phyloP scores from a whole-genome alignment of 2,113 vertebrate genomes.

The Lepisosteus osseus region DNA sequence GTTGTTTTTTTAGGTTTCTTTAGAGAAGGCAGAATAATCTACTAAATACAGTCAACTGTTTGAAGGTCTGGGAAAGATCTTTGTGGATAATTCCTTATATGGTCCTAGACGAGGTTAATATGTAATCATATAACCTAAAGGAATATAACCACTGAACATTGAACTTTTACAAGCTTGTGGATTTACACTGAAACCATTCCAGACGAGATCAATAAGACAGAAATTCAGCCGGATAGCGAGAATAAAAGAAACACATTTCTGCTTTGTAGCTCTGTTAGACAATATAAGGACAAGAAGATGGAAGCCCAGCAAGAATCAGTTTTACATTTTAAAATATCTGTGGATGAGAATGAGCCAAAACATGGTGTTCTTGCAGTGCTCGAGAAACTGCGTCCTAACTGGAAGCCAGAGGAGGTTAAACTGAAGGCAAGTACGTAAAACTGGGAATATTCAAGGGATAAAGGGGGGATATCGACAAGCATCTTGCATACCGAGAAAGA shows the following conservation, averaged over 20 bases:
- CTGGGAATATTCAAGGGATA: neutral
- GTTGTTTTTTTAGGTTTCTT: no score
- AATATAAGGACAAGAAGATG: neutral
- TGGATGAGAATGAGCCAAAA: constrained; percentile 48
- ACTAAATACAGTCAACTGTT: no score
- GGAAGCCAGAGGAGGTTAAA: constrained; percentile 57
- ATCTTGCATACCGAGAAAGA: neutral
- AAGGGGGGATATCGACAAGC: neutral
- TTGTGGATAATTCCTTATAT: neutral
- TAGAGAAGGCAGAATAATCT: no score
- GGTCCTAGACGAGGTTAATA: constrained; percentile 49
- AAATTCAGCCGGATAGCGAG: neutral
- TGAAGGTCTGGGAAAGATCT: neutral
- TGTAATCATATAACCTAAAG: constrained; percentile 43
- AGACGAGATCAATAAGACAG: neutral
- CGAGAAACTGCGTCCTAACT: constrained; percentile 53
- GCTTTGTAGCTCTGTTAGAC: neutral
- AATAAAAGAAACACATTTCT: neutral
- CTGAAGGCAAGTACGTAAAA: constrained; percentile 56
- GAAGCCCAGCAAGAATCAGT: constrained; percentile 16
- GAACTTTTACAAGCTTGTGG: constrained; percentile 47
- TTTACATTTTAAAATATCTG: constrained; percentile 50
- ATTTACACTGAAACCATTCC: neutral
- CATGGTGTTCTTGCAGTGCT: constrained; percentile 55
- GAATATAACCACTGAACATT: constrained; percentile 27